phyloP scores from a whole-genome alignment of 2,888 invertebrate genomes.

The Teinopalpus imperialis region DNA sequence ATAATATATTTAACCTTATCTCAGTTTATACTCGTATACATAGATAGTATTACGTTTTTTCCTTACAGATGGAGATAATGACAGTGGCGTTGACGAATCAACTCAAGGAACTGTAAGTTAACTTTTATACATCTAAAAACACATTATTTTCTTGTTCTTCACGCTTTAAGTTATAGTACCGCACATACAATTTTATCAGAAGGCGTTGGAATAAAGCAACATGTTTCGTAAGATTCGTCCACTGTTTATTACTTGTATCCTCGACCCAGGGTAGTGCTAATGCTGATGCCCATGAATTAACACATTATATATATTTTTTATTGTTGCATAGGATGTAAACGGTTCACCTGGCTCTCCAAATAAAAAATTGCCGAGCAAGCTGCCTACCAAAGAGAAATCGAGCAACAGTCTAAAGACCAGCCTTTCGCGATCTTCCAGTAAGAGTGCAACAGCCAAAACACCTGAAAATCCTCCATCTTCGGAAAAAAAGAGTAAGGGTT shows the following conservation, averaged over 20 bases:
- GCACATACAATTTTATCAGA: no score
- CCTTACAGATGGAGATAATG: constrained; percentile 89
- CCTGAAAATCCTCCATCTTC: constrained; percentile 83
- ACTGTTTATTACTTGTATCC: no score
- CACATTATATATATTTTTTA: constrained; percentile 7
- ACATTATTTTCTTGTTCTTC: no score
- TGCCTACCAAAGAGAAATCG: constrained; percentile 73
- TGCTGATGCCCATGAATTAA: no score
- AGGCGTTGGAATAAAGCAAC: no score
- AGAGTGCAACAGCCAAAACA: constrained; percentile 84
- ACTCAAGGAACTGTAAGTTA: constrained; percentile 89
- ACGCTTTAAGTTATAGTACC: no score
- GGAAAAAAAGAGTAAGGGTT: constrained; percentile 88
- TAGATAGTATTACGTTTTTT: no score
- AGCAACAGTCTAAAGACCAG: constrained; percentile 75
- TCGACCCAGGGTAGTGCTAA: no score
- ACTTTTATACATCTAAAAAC: no score
- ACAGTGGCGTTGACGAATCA: constrained; percentile 91
- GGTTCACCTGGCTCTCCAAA: constrained; percentile 88
- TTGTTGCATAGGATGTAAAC: constrained; percentile 79
- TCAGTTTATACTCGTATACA: background rate
- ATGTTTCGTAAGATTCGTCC: no score
- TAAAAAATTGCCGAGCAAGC: constrained; percentile 86
- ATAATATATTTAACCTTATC: background rate
- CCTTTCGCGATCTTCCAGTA: constrained; percentile 82